Evolutionary conservation across 23 tunicate genomes (phyloP).

Genomic region (Aplidium turbinatum): DNA sequence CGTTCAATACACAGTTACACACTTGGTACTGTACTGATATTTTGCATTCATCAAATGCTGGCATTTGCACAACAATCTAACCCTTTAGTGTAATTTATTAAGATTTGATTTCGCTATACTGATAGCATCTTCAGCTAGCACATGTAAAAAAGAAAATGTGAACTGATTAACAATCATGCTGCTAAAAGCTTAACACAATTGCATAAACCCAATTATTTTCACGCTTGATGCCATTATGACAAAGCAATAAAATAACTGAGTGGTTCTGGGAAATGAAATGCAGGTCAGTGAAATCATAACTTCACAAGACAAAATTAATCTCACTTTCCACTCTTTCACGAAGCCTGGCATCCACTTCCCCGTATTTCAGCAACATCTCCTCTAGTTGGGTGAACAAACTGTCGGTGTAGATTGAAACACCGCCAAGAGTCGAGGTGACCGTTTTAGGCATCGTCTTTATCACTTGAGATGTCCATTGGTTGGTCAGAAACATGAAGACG

Average conservation of each 20-base stretch:
- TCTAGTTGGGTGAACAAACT: slow-evolving; percentile 43
- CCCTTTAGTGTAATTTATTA: too few species aligned
- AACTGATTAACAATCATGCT: too few species aligned
- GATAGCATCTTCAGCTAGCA: too few species aligned
- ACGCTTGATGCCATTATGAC: not conserved
- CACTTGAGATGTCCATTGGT: slow-evolving; percentile 79
- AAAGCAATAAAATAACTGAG: not conserved
- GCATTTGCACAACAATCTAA: too few species aligned
- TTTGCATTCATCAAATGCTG: too few species aligned
- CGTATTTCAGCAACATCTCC: slow-evolving; percentile 42
- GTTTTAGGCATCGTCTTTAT: slow-evolving; percentile 46
- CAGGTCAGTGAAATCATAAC: not conserved
- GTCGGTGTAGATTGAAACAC: slow-evolving; percentile 34
- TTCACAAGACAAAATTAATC: slow-evolving; percentile 16
- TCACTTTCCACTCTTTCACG: slow-evolving; percentile 42
- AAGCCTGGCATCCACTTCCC: slow-evolving; percentile 42
- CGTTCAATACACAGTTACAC: too few species aligned
- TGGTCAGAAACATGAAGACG: slow-evolving; percentile 88
- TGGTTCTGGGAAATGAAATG: not conserved
- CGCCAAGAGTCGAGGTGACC: slow-evolving; percentile 31
- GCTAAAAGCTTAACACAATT: too few species aligned
- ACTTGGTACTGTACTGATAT: too few species aligned
- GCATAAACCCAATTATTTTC: too few species aligned
- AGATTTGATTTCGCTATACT: too few species aligned
- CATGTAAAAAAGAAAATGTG: too few species aligned